Evolutionary conservation across 2,888 invertebrate genomes (phyloP).

Genomic region (Anaspis maculata): DNA sequence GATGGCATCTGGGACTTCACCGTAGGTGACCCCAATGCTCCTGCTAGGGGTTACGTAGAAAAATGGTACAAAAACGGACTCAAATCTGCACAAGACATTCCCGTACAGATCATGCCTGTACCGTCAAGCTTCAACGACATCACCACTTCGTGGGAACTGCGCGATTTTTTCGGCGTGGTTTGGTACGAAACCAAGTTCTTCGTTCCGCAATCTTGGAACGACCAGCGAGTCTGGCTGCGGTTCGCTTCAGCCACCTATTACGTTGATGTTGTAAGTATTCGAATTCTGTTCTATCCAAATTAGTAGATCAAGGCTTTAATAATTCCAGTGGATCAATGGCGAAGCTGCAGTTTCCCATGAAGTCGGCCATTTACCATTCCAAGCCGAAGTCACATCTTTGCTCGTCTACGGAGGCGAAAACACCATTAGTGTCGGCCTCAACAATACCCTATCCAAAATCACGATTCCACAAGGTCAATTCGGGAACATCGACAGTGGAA

Average conservation of each 20-base stretch:
- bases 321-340: constrained; percentile 78
- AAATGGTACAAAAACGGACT: constrained; percentile 1
- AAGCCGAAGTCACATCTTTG: constrained; percentile 66
- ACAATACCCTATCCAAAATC: constrained; percentile 77
- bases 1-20: constrained; percentile 48
- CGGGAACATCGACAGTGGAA: constrained; percentile 21
- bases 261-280: constrained; percentile 67
- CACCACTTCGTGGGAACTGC: constrained; percentile 61
- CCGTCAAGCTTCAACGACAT: constrained; percentile 94
- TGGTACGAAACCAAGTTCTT: constrained; percentile 88
- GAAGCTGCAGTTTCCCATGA: constrained; percentile 68
- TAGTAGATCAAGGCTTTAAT: not conserved
- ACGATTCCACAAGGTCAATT: constrained; percentile 79
- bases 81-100: not conserved
- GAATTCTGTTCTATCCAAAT: constrained; percentile 27
- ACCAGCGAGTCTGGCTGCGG: constrained; percentile 68
- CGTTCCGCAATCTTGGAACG: constrained; percentile 65
- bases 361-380: constrained; percentile 93
- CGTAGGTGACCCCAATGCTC: not conserved
- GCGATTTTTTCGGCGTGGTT: constrained; percentile 90
- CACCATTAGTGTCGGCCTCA: constrained; percentile 83
- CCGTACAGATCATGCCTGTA: constrained; percentile 67
- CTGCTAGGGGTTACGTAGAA: not conserved
- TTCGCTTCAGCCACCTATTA: constrained; percentile 91
- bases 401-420: constrained; percentile 62